A percentile compares a stretch with the other conserved stretches of the same genome.
Conservation (phyloP, 2,113 vertebrate genomes). For the Sphaerodactylus townsendi region DNA sequence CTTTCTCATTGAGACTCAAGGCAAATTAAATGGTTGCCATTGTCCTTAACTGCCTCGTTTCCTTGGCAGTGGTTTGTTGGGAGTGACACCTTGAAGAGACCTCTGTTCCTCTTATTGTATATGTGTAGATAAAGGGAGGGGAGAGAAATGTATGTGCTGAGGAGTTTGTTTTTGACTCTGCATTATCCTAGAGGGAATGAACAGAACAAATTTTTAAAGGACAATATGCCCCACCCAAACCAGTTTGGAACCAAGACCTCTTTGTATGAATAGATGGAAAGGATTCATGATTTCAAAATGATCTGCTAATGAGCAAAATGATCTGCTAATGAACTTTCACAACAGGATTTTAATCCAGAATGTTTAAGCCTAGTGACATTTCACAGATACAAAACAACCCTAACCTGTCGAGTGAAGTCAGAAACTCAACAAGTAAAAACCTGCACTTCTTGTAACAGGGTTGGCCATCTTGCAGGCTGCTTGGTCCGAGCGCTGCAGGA, state of each 20-base stretch:
- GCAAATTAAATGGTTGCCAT: no score
- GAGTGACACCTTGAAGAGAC: not conserved
- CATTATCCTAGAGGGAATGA: not conserved
- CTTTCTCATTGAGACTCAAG: no score
- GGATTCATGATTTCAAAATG: no score
- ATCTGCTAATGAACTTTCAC: no score
- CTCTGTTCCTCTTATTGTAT: no score
- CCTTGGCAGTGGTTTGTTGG: not conserved
- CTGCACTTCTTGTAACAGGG: slow-evolving; percentile 69
- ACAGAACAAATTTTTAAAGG: not conserved
- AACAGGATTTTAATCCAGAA: not conserved
- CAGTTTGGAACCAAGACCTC: not conserved
- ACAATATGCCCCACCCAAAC: not conserved
- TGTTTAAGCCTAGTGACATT: not conserved
- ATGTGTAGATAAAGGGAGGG: not conserved
- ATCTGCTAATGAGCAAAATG: no score
- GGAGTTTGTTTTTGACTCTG: not conserved
- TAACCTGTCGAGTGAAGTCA: not conserved
- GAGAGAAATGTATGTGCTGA: no score
- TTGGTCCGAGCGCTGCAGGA: slow-evolving; percentile 80
- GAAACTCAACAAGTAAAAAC: not conserved
- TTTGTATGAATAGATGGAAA: no score
- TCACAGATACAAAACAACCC: not conserved
- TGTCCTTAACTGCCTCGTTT: no score
- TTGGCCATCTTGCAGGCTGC: slow-evolving; percentile 85